A percentile compares a stretch with the other conserved stretches of the same genome.
Conservation (phyloP, 2,888 invertebrate species). For the Zaprionus bogoriensis region DNA sequence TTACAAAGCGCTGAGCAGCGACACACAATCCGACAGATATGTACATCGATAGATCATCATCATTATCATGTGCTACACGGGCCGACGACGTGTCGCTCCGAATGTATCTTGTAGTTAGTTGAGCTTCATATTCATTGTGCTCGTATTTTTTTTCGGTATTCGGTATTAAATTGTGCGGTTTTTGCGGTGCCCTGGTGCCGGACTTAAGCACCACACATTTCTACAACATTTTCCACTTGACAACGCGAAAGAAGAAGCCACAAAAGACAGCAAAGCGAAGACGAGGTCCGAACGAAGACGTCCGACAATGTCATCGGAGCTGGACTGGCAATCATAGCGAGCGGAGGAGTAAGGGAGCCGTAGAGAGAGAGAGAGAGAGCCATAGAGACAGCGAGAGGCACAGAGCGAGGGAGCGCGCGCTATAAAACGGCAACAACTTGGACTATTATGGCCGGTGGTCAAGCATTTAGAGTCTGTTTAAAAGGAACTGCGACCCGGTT, state of each 20-base stretch:
- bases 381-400: too few relatives aligned
- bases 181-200: slow-evolving; percentile 68
- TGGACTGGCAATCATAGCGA: slow-evolving; percentile 42
- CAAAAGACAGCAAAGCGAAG: slow-evolving; percentile 53
- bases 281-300: slow-evolving; percentile 13
- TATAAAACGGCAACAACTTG: slow-evolving; percentile 58
- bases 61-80: neutral
- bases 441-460: slow-evolving; percentile 73
- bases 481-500: slow-evolving; percentile 36
- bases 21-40: neutral
- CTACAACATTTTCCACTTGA: slow-evolving; percentile 80
- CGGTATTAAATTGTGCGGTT: slow-evolving; percentile 79
- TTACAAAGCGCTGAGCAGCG: slow-evolving; percentile 28
- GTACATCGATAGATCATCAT: slow-evolving; percentile 30
- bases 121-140: slow-evolving; percentile 33
- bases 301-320: slow-evolving; percentile 48
- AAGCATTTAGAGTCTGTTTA: slow-evolving; percentile 63
- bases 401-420: slow-evolving; percentile 21
- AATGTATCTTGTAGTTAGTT: slow-evolving; percentile 45
- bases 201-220: slow-evolving; percentile 67
- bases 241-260: slow-evolving; percentile 69
- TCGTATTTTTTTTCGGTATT: slow-evolving; percentile 35
- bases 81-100: slow-evolving; percentile 31
- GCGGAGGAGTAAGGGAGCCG: too few relatives aligned
- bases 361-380: too few relatives aligned